A percentile compares a stretch with the other conserved stretches of the same genome.
phyloP scores from a whole-genome alignment of 2,113 vertebrate species.

The Nymphicus hollandicus region DNA sequence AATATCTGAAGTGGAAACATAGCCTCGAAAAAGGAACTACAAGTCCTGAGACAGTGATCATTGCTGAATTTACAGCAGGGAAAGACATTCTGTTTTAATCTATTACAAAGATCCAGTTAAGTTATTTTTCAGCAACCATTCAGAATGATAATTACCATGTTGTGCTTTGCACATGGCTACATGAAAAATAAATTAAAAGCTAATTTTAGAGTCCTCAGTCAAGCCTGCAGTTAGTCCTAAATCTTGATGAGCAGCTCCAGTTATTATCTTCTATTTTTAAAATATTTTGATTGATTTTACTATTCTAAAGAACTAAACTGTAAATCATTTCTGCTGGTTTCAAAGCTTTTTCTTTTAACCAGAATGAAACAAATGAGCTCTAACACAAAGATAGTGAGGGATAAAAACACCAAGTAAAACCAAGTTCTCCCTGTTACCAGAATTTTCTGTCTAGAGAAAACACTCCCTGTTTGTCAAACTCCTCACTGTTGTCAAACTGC shows the following conservation, averaged over 20 bases:
- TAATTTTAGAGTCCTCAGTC: constrained; percentile 43
- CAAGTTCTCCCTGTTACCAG: not conserved
- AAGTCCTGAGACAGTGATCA: not conserved
- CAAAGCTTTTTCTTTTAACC: constrained; percentile 32
- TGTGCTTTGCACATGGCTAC: constrained; percentile 19
- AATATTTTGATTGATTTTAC: constrained; percentile 64
- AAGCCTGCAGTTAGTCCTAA: constrained; percentile 26
- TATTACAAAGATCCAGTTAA: not conserved
- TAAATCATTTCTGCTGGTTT: constrained; percentile 50
- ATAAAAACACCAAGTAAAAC: not conserved
- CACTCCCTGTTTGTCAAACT: not conserved
- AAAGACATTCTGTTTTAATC: not conserved
- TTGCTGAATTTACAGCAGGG: not conserved
- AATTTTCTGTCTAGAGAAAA: not conserved
- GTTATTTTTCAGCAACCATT: constrained; percentile 12
- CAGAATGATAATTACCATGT: not conserved
- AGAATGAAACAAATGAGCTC: constrained; percentile 21
- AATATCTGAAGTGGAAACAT: not conserved
- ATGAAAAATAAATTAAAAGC: constrained; percentile 41
- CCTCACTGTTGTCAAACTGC: not conserved
- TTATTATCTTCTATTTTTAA: constrained; percentile 62
- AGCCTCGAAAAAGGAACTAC: not conserved
- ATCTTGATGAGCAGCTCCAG: constrained; percentile 27
- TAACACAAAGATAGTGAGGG: not conserved
- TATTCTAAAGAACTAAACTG: constrained; percentile 34